These are phyloP conservation scores for Acrocephalus scirpaceus DNA, from an alignment of 2,797 vertebrate species.

Conservation along the genomic window DNA sequence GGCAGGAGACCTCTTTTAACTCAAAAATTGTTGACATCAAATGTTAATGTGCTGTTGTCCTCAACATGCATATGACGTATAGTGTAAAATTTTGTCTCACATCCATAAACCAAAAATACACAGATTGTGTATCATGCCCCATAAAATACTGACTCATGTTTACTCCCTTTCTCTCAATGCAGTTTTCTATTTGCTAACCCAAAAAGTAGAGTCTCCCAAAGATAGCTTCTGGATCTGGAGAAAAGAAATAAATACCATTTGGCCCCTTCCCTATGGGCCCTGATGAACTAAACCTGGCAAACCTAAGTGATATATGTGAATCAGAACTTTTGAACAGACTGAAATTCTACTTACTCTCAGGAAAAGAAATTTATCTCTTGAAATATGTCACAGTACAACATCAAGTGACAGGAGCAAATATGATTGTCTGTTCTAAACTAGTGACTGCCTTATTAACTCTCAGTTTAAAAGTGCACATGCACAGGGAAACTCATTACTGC, in stretches of 20 bases:
- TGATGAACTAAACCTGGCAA: not conserved
- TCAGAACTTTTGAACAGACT: not conserved
- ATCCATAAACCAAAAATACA: not conserved
- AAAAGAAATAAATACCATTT: not conserved
- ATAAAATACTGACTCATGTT: not conserved
- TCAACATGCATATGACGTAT: not conserved
- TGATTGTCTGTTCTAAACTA: not conserved
- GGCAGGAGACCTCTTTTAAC: not conserved
- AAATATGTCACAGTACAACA: not conserved
- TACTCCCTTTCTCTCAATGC: not conserved
- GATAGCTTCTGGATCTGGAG: not conserved
- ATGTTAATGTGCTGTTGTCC: not conserved
- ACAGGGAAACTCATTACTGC: not conserved
- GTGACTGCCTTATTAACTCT: not conserved
- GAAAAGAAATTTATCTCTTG: not conserved
- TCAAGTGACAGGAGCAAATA: not conserved
- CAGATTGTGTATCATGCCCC: not conserved
- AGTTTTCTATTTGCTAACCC: not conserved
- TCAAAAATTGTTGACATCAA: not conserved
- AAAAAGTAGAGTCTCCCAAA: not conserved
- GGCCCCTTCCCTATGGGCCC: not conserved
- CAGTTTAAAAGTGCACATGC: not conserved
- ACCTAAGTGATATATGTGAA: not conserved
- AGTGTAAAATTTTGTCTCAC: not conserved
- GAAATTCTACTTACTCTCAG: not conserved